These are phyloP conservation scores for Asbolus verrucosus DNA, from an alignment of 1,140 invertebrate species.

Conservation along the genomic window DNA sequence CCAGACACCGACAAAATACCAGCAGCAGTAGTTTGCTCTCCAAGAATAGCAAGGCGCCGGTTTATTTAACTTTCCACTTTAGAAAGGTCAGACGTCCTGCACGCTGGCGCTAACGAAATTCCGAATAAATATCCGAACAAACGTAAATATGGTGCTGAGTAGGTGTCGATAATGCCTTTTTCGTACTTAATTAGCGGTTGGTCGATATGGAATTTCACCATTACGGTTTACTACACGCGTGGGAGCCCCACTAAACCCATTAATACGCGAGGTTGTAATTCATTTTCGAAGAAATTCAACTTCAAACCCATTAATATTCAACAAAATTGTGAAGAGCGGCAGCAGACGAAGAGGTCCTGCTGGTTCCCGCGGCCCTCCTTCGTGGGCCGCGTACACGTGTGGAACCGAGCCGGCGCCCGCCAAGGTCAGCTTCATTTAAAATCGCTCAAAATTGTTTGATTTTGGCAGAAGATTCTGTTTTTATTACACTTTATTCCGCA, in stretches of 20 bases:
- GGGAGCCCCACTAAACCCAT: neutral
- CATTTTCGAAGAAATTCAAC: no score
- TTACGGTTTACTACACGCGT: neutral
- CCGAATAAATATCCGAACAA: constrained; percentile 28
- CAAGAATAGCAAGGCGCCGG: constrained; percentile 45
- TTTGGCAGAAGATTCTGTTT: constrained; percentile 27
- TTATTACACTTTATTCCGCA: neutral
- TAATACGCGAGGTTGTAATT: neutral
- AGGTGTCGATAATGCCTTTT: constrained; percentile 12
- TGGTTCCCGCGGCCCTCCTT: neutral
- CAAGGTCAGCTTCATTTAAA: constrained; percentile 39
- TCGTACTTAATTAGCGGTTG: constrained; percentile 1
- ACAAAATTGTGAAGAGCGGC: neutral
- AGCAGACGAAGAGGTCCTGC: neutral
- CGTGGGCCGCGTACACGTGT: constrained; percentile 20
- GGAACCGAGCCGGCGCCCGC: constrained; percentile 18
- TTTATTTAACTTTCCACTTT: constrained; percentile 46
- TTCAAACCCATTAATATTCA: no score
- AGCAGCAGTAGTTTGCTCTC: constrained; percentile 33
- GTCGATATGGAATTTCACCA: neutral
- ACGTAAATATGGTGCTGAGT: neutral
- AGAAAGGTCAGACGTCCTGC: constrained; percentile 43
- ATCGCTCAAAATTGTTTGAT: constrained; percentile 19
- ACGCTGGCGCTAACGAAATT: constrained; percentile 42
- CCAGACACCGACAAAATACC: constrained; percentile 36